Base-by-base conservation (phyloP, 2,888 invertebrate species). In the Cotesia congregata region DNA sequence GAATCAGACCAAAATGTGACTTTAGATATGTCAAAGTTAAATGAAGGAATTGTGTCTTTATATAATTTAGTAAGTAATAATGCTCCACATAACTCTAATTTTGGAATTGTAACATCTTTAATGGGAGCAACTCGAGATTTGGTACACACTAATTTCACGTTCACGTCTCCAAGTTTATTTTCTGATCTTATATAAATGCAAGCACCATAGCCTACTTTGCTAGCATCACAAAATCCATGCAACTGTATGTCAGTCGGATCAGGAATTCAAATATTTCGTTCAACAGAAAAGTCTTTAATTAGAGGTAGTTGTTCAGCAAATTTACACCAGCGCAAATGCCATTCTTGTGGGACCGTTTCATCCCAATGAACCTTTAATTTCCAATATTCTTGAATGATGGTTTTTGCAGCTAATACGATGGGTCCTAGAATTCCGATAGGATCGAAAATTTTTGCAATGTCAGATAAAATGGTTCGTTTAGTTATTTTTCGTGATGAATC, bases 61-160 rank as follows among this genome's bases (percentile, higher is more conserved):
- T 41, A 41, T 5, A 41, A 5, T 7, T 0, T 41, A 5, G 41
- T 6, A 1, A 41, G 41, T 4, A 9, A 7, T 6, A 41, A 9
- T 59, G 76, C 61, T 38, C 73, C 9, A 60, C 80, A 83, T n/a
- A 84, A 75, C 77, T 86, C 84, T 4, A 85, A 73, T 72, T 84
- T 76, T 1, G 85, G 83, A n/a, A 83, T 61, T 0, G 83, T 78
- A 4, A 80, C 71, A 3, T 67, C 74, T 74, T 84, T 84, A 6
- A 85, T n/a, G 12, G 84, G 83, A 7, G 85, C 83, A 7, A 86
- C 83, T 6, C 83, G 77, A 1, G 83, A 81, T 75, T 86, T 85
- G 1, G 86, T 77, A 41, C 80, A 81, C 6, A 86, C 59, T 61
- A 86, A 67, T 59, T 65, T 9, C 6, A 80, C 71, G 15, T 30